Base-by-base conservation (phyloP, 1,140 invertebrate species). In the Caerostris darwini region DNA sequence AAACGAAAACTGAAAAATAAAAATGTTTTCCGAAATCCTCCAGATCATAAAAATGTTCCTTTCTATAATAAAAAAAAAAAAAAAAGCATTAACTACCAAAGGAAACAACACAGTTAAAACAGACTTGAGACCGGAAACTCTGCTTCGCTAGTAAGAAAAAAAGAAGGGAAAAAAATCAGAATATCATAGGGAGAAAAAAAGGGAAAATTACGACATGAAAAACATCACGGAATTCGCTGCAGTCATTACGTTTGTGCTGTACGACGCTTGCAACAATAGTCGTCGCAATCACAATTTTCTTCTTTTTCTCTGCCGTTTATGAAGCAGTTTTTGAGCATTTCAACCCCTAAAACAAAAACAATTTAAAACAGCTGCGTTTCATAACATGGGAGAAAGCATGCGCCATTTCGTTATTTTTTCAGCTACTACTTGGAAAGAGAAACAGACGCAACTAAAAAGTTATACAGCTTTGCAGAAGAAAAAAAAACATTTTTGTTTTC, bases 331-430 rank as follows among this genome's bases (percentile, higher is more conserved):
- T 10, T 82, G 1, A 2, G 54, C 53, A 14, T 54, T 50, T 19
- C 6, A 53, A 8, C 5, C 10, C 10, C 34, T 34, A 34, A 10
- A 8, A 10, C 77, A 82, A 82, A 67, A 82, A 54, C 77, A 82
- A 82, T 82, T 82, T 82, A 10, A 82, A 82, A 82, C 77, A 82
- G 77, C 77, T 82, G 77, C 54, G 61, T 67, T 67, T n/a, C 61
- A 67, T 67, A 12, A 67, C 61, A 67, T 12, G 61, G 6, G 12
- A 17, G n/a, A 14, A 67, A 67, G 17, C 61, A 67, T n/a, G 2
- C 14, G 12, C 61, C n/a, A 3, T 67, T 17, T n/a, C 12, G 14
- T 17, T n/a, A 61, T 61, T 61, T 61, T n/a, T n/a, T 7, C 12
- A 34, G 34, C 34, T 67, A 6, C n/a, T 14, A 5, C 14, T 10